Evolutionary conservation across 2,888 invertebrate species (phyloP).

Genomic region (Schizotus pectinicornis): DNA sequence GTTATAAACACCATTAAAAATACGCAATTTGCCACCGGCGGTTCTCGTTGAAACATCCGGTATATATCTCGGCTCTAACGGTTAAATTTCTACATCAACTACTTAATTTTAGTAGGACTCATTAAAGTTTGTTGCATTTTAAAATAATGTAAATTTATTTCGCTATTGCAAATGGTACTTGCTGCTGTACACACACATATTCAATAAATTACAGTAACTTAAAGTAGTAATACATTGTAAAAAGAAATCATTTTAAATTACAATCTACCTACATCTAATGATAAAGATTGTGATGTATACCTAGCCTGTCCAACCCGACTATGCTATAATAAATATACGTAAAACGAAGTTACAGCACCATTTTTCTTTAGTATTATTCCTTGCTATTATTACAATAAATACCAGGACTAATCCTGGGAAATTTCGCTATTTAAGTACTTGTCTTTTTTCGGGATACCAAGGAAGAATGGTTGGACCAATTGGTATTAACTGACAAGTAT

Average conservation of each 20-base stretch:
- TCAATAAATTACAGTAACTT: conserved; percentile 31
- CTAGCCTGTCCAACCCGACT: conserved; percentile 26
- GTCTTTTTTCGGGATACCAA: conserved; percentile 21
- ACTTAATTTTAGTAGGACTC: no score
- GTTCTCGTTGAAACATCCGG: no score
- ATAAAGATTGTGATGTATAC: conserved; percentile 29
- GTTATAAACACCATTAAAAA: no score
- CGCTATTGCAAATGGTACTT: conserved; percentile 13
- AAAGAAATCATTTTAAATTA: conserved; percentile 23
- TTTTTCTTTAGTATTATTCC: conserved; percentile 12
- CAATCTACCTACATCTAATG: conserved; percentile 16
- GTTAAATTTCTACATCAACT: no score
- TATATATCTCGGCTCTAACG: no score
- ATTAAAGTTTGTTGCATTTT: not conserved
- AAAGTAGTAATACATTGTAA: conserved; percentile 30
- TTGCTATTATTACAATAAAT: conserved; percentile 15
- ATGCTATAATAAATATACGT: conserved; percentile 14
- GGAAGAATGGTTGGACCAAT: conserved; percentile 27
- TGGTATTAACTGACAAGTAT: conserved; percentile 30
- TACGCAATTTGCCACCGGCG: no score
- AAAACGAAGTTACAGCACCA: conserved; percentile 25
- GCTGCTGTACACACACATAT: conserved; percentile 21
- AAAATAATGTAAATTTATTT: conserved; percentile 26
- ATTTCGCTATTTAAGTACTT: conserved; percentile 25
- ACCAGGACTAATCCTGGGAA: conserved; percentile 10